Evolutionary conservation across 2,797 vertebrate genomes (phyloP).

Genomic region (Sphenodon punctatus): DNA sequence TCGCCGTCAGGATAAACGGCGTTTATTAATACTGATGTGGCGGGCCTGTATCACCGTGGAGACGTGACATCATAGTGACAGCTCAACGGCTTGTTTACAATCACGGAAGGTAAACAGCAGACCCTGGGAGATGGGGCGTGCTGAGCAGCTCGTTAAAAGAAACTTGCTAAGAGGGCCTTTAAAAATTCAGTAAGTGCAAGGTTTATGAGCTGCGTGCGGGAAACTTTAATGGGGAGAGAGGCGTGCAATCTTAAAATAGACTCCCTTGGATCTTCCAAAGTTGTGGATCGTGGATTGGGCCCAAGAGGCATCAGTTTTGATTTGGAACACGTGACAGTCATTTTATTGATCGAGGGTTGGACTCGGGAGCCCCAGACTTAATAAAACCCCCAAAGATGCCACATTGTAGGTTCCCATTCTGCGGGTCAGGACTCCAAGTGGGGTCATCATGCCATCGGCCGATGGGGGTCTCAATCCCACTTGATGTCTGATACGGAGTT

Average conservation of each 20-base stretch:
- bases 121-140: background rate
- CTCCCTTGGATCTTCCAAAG: background rate
- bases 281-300: no score
- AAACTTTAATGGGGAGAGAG: no score
- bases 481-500: no score
- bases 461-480: no score
- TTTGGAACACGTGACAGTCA: no score
- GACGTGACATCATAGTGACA: background rate
- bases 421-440: no score
- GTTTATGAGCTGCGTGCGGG: background rate
- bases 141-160: background rate
- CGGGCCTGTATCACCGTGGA: background rate
- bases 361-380: no score
- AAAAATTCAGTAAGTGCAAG: background rate
- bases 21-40: background rate
- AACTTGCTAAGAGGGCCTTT: background rate
- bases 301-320: no score
- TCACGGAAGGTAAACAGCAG: background rate
- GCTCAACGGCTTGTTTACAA: background rate
- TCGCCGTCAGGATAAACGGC: background rate
- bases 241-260: background rate
- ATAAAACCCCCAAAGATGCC: no score
- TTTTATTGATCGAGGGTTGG: no score
- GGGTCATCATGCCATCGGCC: no score
- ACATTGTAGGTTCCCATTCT: no score